phyloP scores from a whole-genome alignment of 2,113 vertebrate genomes.

The Ellobius talpinus region DNA sequence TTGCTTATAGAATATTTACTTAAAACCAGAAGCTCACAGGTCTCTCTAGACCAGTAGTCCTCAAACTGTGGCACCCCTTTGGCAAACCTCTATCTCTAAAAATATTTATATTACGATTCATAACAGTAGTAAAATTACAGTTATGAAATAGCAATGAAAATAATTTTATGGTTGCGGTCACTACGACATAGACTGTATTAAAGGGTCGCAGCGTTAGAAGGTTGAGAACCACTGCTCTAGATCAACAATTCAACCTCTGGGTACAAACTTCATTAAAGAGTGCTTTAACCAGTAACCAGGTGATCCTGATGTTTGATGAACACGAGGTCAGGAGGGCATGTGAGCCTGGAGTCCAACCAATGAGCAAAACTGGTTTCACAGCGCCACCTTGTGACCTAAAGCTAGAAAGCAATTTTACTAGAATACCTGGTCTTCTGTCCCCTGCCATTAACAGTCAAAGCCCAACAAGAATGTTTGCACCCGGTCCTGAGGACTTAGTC shows the following conservation, averaged over 20 bases:
- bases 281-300: not conserved
- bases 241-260: constrained; percentile 1
- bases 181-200: not conserved
- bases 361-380: constrained; percentile 46
- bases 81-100: not conserved
- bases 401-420: constrained; percentile 42
- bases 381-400: constrained; percentile 73
- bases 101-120: not conserved
- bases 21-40: constrained; percentile 23
- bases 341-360: not conserved
- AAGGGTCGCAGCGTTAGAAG: not conserved
- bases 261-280: not conserved
- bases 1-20: not conserved
- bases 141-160: not conserved
- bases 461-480: not conserved
- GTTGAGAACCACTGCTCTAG: not conserved
- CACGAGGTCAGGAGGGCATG: not conserved
- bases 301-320: constrained; percentile 43
- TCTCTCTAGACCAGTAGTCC: not conserved
- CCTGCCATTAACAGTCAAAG: not conserved
- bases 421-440: not conserved
- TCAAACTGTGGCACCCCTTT: not conserved
- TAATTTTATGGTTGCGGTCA: not conserved
- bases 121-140: not conserved
- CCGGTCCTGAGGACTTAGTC: not conserved